phyloP scores from a whole-genome alignment of 1,140 invertebrate genomes.

The Drosophila serrata region DNA sequence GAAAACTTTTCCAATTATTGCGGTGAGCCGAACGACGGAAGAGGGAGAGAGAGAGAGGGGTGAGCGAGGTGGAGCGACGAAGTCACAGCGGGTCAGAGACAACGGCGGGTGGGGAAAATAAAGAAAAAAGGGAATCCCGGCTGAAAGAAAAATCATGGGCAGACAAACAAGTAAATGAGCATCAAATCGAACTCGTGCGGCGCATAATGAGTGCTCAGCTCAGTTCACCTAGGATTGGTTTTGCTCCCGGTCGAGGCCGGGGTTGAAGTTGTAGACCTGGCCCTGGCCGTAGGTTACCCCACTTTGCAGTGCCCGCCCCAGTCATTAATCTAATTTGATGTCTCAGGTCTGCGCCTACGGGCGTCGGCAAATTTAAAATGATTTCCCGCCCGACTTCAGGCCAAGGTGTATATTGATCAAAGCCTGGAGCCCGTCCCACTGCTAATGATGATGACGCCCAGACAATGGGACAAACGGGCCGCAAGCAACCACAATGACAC shows the following conservation, averaged over 20 bases:
- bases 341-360: slow-evolving; percentile 8
- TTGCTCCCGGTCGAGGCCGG: neutral
- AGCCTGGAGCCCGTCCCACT: slow-evolving; percentile 30
- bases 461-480: slow-evolving; percentile 36
- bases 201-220: slow-evolving; percentile 71
- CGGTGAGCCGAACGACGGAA: slow-evolving; percentile 60
- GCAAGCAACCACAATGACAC: slow-evolving; percentile 58
- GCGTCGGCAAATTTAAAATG: slow-evolving; percentile 56
- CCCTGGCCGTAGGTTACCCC: slow-evolving; percentile 6
- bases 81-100: slow-evolving; percentile 20
- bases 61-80: neutral
- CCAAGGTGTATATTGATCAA: slow-evolving; percentile 77
- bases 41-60: neutral
- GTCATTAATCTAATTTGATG: slow-evolving; percentile 79
- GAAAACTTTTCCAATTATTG: slow-evolving; percentile 84
- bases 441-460: slow-evolving; percentile 75
- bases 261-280: neutral
- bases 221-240: slow-evolving; percentile 32
- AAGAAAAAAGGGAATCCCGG: slow-evolving; percentile 49
- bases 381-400: slow-evolving; percentile 27
- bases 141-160: slow-evolving; percentile 56
- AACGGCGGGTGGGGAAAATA: slow-evolving; percentile 25
- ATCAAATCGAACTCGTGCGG: slow-evolving; percentile 82
- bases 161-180: slow-evolving; percentile 82
- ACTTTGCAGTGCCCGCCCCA: slow-evolving; percentile 30